Percentiles rank a stretch among this genome's conserved stretches.
These are phyloP conservation scores for Pseudobourletiella spinata DNA, from an alignment of 1,140 invertebrate species.

Conservation along the genomic window DNA sequence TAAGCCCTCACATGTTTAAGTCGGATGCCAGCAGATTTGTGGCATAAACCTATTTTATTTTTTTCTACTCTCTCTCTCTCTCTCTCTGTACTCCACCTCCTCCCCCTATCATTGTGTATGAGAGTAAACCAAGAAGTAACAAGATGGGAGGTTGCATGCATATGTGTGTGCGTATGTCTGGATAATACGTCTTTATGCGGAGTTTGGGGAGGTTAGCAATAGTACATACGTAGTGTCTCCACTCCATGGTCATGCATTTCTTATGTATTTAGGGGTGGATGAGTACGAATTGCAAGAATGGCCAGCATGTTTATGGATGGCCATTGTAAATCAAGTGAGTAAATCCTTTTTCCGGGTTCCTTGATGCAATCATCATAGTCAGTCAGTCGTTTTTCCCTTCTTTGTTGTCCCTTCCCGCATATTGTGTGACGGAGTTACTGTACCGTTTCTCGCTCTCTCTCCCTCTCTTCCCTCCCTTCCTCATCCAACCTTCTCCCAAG, in stretches of 20 bases:
- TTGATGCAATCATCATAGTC: conserved; percentile 8
- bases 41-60: not conserved
- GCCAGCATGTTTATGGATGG: conserved; percentile 6
- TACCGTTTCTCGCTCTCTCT: not conserved
- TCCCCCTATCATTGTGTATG: not conserved
- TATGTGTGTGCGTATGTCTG: no score
- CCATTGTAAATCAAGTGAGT: conserved; percentile 22
- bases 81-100: no score
- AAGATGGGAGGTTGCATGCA: no score
- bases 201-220: no score
- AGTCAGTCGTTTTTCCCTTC: conserved; percentile 2
- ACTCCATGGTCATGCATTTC: no score
- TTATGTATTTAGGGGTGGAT: no score
- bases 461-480: not conserved
- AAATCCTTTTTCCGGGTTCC: conserved; percentile 17
- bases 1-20: no score
- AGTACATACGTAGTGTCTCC: no score
- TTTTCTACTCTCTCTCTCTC: not conserved
- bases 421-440: not conserved
- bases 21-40: not conserved
- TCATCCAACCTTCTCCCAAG: not conserved
- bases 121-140: no score
- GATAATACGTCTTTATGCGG: no score
- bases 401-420: not conserved
- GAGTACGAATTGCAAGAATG: not conserved